Conservation (phyloP, 2,888 invertebrate species). For the Nasonia oneida region DNA sequence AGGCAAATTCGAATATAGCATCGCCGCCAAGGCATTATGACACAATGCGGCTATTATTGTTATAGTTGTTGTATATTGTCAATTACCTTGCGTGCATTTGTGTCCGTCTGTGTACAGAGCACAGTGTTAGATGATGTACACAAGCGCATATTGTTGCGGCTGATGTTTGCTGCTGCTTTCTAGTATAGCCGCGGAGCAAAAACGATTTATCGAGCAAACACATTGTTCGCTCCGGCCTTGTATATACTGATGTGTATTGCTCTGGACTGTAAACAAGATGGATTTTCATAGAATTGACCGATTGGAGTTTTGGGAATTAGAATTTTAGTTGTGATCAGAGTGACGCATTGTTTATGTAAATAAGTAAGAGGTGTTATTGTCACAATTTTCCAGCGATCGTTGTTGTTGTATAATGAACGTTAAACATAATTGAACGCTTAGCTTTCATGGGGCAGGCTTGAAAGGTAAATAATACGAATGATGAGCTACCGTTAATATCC, state of each 20-base stretch:
- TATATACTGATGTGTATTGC: background rate
- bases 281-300: background rate
- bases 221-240: slow-evolving; percentile 62
- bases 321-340: too few relatives aligned
- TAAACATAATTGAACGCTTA: background rate
- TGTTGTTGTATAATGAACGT: background rate
- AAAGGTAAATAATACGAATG: background rate
- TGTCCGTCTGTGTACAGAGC: background rate
- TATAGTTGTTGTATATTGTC: slow-evolving; percentile 44
- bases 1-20: slow-evolving; percentile 41
- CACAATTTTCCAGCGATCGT: too few relatives aligned
- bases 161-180: background rate
- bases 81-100: background rate
- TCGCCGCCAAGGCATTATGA: slow-evolving; percentile 9
- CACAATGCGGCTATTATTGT: slow-evolving; percentile 44
- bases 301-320: background rate
- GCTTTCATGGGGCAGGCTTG: background rate
- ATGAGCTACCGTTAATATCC: background rate
- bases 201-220: slow-evolving; percentile 65
- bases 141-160: background rate
- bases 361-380: too few relatives aligned
- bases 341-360: background rate
- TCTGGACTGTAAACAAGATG: background rate
- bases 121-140: background rate
- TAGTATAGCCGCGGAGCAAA: background rate